These are phyloP conservation scores for Meta bourneti DNA, from an alignment of 2,888 invertebrate species.

Conservation along the genomic window DNA sequence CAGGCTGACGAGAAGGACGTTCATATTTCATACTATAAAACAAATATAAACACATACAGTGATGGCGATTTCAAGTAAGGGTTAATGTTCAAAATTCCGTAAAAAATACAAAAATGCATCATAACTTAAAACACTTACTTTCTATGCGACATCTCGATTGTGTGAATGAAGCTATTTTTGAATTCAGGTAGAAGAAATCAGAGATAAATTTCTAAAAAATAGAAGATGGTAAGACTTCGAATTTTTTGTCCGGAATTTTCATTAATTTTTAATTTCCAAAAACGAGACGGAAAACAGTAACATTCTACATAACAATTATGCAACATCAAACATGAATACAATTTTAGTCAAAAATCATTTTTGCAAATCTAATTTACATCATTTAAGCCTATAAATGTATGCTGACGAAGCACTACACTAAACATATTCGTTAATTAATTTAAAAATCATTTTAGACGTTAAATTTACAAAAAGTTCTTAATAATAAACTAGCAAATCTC, in stretches of 20 bases:
- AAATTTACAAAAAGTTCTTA: background rate
- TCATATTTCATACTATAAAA: conserved; percentile 36
- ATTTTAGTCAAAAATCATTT: background rate
- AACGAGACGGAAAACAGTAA: background rate
- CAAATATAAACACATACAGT: background rate
- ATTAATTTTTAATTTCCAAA: background rate
- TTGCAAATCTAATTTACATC: background rate
- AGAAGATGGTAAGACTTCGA: background rate
- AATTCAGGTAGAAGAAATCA: background rate
- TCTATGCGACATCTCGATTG: conserved; percentile 27
- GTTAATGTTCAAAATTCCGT: conserved; percentile 4
- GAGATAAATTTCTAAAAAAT: conserved; percentile 19
- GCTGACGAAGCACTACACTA: background rate
- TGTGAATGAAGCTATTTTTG: background rate
- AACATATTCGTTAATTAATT: background rate
- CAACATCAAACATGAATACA: background rate
- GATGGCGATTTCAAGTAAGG: conserved; percentile 4
- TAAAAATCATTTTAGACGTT: background rate
- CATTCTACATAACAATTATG: background rate
- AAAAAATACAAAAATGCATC: background rate
- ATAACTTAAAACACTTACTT: conserved; percentile 33
- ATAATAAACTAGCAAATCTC: background rate
- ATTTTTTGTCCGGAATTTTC: background rate
- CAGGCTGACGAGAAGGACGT: conserved; percentile 48
- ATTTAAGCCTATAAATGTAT: background rate